A percentile compares a stretch with the other conserved stretches of the same genome.
Conservation (phyloP, 2,113 vertebrate species). For the Pseudorhombus dupliciocellatus region DNA sequence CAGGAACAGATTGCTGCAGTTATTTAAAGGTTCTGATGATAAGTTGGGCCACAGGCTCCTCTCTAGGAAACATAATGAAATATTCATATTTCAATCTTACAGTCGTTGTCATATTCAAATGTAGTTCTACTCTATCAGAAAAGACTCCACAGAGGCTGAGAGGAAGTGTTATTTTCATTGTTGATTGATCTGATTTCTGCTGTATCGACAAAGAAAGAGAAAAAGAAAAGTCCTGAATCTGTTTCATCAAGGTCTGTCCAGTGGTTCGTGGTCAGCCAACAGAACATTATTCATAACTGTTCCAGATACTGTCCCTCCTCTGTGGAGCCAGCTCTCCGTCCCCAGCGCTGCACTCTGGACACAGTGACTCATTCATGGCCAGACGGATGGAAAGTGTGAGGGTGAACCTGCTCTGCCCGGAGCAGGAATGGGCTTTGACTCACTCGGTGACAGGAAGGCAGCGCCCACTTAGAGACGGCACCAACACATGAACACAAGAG, state of each 20-base stretch:
- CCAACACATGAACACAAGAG: constrained; percentile 51
- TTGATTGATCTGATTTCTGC: no score
- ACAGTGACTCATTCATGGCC: constrained; percentile 71
- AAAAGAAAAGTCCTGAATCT: no score
- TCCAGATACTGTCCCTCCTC: no score
- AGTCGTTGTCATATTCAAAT: not conserved
- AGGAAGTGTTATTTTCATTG: no score
- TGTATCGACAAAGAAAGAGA: no score
- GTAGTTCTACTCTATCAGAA: no score
- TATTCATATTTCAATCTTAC: constrained; percentile 41
- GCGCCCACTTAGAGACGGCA: constrained; percentile 58
- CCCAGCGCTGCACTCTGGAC: not conserved
- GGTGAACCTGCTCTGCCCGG: constrained; percentile 40
- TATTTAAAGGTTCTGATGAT: constrained; percentile 68
- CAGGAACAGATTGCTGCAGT: constrained; percentile 53
- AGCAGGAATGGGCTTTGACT: constrained; percentile 49
- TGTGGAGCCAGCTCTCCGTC: not conserved
- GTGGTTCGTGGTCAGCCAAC: no score
- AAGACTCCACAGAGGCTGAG: no score
- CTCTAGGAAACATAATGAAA: constrained; percentile 54
- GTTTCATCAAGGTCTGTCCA: no score
- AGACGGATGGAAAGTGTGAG: constrained; percentile 70
- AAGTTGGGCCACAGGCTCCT: constrained; percentile 31
- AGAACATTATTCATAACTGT: no score
- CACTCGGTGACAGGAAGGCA: constrained; percentile 39